Percentiles rank a stretch among this genome's conserved stretches.
Evolutionary conservation across 2,888 invertebrate species (phyloP).

Genomic region (Ctena decussata): DNA sequence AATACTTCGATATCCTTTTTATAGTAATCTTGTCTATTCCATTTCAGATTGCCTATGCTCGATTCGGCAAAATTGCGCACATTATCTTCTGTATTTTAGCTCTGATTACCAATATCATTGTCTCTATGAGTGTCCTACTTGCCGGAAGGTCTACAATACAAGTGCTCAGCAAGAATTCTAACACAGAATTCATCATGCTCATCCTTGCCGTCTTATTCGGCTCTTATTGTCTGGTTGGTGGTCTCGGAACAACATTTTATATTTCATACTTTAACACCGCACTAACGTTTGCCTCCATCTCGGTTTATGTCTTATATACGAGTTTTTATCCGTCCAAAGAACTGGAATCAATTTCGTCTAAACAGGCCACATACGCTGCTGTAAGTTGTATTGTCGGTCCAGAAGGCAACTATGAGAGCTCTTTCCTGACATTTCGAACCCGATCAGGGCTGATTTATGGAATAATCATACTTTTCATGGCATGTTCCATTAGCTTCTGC

Average conservation of each 20-base stretch:
- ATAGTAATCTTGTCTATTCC: no score
- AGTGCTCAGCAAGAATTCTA: conserved; percentile 71
- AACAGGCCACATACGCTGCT: conserved; percentile 70
- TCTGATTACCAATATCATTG: conserved; percentile 77
- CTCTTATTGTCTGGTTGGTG: conserved; percentile 80
- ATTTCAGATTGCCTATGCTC: conserved; percentile 75
- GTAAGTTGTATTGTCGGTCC: conserved; percentile 71
- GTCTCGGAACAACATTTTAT: conserved; percentile 83
- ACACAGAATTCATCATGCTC: conserved; percentile 78
- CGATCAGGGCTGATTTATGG: conserved; percentile 76
- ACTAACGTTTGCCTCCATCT: conserved; percentile 76
- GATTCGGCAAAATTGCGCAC: conserved; percentile 79
- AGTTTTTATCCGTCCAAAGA: conserved; percentile 58
- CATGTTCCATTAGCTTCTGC: conserved; percentile 72
- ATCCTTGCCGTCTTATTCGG: conserved; percentile 80
- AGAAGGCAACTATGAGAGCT: conserved; percentile 72
- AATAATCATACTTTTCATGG: conserved; percentile 69
- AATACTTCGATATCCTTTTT: no score
- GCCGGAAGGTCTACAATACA: conserved; percentile 74
- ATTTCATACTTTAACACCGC: conserved; percentile 83
- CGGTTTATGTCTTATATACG: conserved; percentile 72
- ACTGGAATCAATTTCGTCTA: conserved; percentile 48
- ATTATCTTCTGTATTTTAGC: conserved; percentile 79
- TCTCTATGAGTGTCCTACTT: conserved; percentile 74
- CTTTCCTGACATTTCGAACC: conserved; percentile 77